phyloP scores from a whole-genome alignment of 2,888 invertebrate species.

The Muscina levida region DNA sequence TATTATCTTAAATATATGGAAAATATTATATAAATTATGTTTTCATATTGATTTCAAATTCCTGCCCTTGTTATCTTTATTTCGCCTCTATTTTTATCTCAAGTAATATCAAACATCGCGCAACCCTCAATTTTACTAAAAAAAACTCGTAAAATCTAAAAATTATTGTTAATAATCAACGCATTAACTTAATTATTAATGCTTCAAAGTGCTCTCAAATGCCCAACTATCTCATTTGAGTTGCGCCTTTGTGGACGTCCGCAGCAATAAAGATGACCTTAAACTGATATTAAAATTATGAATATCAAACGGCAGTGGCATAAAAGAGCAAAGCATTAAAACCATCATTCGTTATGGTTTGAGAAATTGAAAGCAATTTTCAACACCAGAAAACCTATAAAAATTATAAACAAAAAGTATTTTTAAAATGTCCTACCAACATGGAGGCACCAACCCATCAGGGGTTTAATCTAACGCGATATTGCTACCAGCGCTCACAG shows the following conservation, averaged over 20 bases:
- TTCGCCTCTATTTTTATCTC: constrained; percentile 48
- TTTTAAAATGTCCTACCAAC: constrained; percentile 14
- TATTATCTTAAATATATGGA: no score
- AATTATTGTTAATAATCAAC: constrained; percentile 54
- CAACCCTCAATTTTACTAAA: constrained; percentile 6
- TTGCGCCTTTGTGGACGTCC: not conserved
- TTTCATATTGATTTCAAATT: no score
- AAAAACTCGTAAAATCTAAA: constrained; percentile 41
- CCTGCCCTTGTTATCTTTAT: no score
- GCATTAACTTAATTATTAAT: constrained; percentile 54
- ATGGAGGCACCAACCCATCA: constrained; percentile 13
- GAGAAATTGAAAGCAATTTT: constrained; percentile 44
- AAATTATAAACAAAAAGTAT: constrained; percentile 8
- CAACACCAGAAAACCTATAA: constrained; percentile 43
- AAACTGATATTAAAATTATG: constrained; percentile 46
- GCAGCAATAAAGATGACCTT: constrained; percentile 52
- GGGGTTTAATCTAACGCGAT: constrained; percentile 29
- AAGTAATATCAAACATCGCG: constrained; percentile 34
- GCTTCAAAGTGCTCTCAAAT: constrained; percentile 20
- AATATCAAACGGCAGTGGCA: constrained; percentile 20
- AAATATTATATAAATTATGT: no score
- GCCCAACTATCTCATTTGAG: not conserved
- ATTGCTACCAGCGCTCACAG: constrained; percentile 1
- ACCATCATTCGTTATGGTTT: constrained; percentile 49
- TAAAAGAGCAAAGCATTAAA: constrained; percentile 25